Evolutionary conservation across 2,113 vertebrate genomes (phyloP).

Genomic region (Malurus alboscapulatus): DNA sequence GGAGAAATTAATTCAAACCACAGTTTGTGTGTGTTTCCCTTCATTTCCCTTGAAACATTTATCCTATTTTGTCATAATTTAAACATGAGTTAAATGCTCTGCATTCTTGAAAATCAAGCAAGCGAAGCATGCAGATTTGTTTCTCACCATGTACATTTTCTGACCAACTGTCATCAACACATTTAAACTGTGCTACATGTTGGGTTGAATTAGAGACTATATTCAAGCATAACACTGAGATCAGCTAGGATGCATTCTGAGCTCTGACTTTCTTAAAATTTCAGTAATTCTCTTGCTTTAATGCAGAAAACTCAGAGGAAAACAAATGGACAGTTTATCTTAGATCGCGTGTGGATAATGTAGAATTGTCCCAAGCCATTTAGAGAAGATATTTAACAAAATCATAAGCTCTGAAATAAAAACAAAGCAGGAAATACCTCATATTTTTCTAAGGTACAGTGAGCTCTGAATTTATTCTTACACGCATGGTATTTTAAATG

Average conservation of each 20-base stretch:
- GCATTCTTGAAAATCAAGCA: not conserved
- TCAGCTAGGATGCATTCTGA: not conserved
- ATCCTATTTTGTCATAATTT: not conserved
- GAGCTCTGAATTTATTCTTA: not conserved
- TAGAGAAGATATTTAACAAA: not conserved
- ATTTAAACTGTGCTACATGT: not conserved
- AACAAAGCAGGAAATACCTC: not conserved
- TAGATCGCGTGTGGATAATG: not conserved
- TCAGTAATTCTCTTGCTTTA: not conserved
- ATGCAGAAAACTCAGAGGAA: not conserved
- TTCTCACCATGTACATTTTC: not conserved
- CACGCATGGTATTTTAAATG: not conserved
- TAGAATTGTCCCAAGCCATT: not conserved
- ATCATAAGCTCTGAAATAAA: not conserved
- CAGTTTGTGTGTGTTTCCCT: not conserved
- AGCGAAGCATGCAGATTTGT: not conserved
- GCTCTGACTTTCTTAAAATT: not conserved
- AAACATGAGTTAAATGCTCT: not conserved
- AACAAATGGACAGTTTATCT: not conserved
- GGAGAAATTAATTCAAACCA: not conserved
- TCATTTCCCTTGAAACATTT: not conserved
- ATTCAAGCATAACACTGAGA: not conserved
- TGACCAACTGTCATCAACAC: not conserved
- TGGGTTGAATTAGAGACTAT: not conserved
- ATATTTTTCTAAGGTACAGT: not conserved